phyloP scores from a whole-genome alignment of 1,140 invertebrate genomes.

The Cyphomyrmex costatus region DNA sequence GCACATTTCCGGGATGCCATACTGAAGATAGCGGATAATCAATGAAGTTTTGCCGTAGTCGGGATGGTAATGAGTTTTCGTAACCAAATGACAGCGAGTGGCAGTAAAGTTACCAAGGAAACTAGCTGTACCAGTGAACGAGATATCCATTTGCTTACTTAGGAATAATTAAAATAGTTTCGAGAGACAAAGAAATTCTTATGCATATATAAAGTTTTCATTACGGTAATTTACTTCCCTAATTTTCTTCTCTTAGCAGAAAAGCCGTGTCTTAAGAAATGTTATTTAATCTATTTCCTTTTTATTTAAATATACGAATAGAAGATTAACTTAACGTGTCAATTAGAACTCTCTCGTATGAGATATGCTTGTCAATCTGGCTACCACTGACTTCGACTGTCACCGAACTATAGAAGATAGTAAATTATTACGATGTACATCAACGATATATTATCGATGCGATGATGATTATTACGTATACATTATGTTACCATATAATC shows the following conservation, averaged over 20 bases:
- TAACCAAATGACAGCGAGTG: slow-evolving; percentile 34
- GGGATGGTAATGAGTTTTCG: slow-evolving; percentile 54
- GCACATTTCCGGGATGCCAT: slow-evolving; percentile 42
- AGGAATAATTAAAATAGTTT: slow-evolving; percentile 82
- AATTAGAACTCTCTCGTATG: slow-evolving; percentile 82
- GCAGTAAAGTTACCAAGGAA: slow-evolving; percentile 60
- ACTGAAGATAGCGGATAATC: slow-evolving; percentile 33
- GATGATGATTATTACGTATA: slow-evolving; percentile 27
- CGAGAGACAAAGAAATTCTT: slow-evolving; percentile 73
- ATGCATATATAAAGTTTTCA: not conserved
- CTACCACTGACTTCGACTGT: slow-evolving; percentile 70
- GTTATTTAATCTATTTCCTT: not conserved
- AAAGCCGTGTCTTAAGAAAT: slow-evolving; percentile 63
- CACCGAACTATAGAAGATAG: slow-evolving; percentile 79
- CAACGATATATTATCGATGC: slow-evolving; percentile 70
- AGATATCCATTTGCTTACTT: slow-evolving; percentile 69
- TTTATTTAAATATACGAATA: slow-evolving; percentile 43
- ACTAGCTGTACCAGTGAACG: slow-evolving; percentile 36
- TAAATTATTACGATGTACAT: slow-evolving; percentile 82
- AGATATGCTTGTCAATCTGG: slow-evolving; percentile 83
- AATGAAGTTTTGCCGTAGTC: slow-evolving; percentile 61
- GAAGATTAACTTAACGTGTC: slow-evolving; percentile 84
- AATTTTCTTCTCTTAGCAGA: not conserved
- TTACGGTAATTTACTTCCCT: not conserved
- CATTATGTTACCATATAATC: slow-evolving; percentile 46